Conservation (phyloP, 1,140 invertebrate species). For the Hylyphantes graminicola region DNA sequence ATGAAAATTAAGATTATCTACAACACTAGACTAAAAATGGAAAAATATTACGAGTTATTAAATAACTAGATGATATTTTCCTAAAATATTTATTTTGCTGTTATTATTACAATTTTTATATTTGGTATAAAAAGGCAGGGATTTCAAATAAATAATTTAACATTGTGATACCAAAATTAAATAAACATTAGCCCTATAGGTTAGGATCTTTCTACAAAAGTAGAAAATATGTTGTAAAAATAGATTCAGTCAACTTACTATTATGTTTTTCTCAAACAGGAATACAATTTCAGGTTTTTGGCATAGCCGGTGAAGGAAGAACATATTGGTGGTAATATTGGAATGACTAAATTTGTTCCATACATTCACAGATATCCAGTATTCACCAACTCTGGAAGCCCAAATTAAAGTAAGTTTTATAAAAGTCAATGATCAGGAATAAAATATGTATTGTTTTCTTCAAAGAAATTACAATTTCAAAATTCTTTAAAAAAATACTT, state of each 20-base stretch:
- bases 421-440: no score
- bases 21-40: no score
- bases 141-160: not conserved
- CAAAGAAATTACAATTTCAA: no score
- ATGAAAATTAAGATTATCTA: no score
- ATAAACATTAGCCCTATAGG: not conserved
- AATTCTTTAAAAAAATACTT: no score
- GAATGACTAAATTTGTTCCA: slow-evolving; percentile 56
- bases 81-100: no score
- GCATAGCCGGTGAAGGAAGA: slow-evolving; percentile 41
- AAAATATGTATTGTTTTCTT: no score
- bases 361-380: slow-evolving; percentile 44
- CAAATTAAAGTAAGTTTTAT: not conserved
- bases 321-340: slow-evolving; percentile 55
- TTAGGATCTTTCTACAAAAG: no score
- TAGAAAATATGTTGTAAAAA: not conserved
- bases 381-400: slow-evolving; percentile 47
- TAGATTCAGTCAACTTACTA: slow-evolving; percentile 27
- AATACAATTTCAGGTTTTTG: slow-evolving; percentile 52
- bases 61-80: no score
- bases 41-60: no score
- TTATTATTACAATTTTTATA: no score
- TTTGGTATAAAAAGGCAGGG: no score
- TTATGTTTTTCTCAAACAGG: slow-evolving; percentile 10
- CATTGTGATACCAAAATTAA: not conserved